Evolutionary conservation across 2,888 invertebrate genomes (phyloP).

Genomic region (Opisthograptis luteolata): DNA sequence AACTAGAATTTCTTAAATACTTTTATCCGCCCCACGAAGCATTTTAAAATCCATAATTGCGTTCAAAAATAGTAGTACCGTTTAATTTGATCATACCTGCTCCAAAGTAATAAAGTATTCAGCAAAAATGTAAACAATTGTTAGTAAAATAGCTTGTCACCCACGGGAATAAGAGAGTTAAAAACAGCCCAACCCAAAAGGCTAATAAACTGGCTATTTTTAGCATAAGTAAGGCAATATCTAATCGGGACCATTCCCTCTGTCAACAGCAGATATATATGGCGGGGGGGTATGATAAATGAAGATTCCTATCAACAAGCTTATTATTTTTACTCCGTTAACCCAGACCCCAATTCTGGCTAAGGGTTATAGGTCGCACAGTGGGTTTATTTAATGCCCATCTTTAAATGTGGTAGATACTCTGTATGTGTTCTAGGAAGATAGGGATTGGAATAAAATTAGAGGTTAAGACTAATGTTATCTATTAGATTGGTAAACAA

Average conservation of each 20-base stretch:
- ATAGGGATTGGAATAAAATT: slow-evolving; percentile 3
- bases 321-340: slow-evolving; percentile 34
- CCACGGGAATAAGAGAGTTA: too few relatives aligned
- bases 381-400: slow-evolving; percentile 17
- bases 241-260: slow-evolving; percentile 21
- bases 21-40: too few relatives aligned
- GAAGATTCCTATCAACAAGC: slow-evolving; percentile 32
- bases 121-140: too few relatives aligned
- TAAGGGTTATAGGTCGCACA: slow-evolving; percentile 19
- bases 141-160: too few relatives aligned
- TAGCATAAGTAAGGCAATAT: slow-evolving; percentile 12
- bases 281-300: slow-evolving; percentile 32
- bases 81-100: too few relatives aligned
- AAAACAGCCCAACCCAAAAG: neutral
- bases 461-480: slow-evolving; percentile 1
- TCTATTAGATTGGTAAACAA: too few relatives aligned
- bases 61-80: too few relatives aligned
- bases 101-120: too few relatives aligned
- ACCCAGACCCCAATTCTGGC: slow-evolving; percentile 26
- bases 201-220: slow-evolving; percentile 6
- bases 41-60: too few relatives aligned
- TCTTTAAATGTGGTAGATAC: slow-evolving; percentile 15
- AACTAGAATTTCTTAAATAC: too few relatives aligned
- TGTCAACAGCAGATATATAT: slow-evolving; percentile 32
- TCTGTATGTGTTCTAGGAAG: neutral